Evolutionary conservation across 2,113 vertebrate species (phyloP).

Genomic region (Corythornis madagascariensis): DNA sequence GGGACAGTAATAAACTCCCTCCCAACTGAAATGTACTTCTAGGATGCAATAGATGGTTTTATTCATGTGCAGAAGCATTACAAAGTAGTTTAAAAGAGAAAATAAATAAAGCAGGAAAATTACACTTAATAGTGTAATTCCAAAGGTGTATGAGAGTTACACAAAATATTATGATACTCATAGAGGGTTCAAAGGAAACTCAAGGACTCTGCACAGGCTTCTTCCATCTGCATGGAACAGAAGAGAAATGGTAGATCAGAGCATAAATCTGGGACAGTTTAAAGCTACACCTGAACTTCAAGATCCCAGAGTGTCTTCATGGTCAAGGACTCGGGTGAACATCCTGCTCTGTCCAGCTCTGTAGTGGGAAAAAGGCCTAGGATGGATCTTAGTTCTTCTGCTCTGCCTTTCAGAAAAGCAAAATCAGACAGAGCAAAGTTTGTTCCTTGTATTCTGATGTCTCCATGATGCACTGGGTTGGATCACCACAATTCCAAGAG

Average conservation of each 20-base stretch:
- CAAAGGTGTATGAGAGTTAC: neutral
- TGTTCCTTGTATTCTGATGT: neutral
- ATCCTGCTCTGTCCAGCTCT: neutral
- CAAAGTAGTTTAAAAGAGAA: neutral
- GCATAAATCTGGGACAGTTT: neutral
- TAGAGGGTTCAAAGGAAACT: neutral
- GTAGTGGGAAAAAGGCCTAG: neutral
- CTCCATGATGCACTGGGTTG: fast-evolving
- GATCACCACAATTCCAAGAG: neutral
- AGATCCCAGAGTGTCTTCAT: fast-evolving
- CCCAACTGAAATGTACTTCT: neutral
- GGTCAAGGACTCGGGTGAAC: neutral
- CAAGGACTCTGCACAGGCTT: neutral
- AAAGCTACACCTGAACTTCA: neutral
- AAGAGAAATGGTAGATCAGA: neutral
- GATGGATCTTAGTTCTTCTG: neutral
- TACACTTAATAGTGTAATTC: neutral
- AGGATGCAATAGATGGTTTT: neutral
- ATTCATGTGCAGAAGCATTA: neutral
- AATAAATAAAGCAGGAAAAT: neutral
- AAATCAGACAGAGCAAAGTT: neutral
- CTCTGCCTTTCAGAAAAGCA: neutral
- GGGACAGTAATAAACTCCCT: neutral
- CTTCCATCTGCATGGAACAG: neutral
- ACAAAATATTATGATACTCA: neutral